Percentiles rank a stretch among this genome's conserved stretches.
These are phyloP conservation scores for Drosophila sechellia DNA, from an alignment of 1,140 invertebrate species.

Conservation along the genomic window DNA sequence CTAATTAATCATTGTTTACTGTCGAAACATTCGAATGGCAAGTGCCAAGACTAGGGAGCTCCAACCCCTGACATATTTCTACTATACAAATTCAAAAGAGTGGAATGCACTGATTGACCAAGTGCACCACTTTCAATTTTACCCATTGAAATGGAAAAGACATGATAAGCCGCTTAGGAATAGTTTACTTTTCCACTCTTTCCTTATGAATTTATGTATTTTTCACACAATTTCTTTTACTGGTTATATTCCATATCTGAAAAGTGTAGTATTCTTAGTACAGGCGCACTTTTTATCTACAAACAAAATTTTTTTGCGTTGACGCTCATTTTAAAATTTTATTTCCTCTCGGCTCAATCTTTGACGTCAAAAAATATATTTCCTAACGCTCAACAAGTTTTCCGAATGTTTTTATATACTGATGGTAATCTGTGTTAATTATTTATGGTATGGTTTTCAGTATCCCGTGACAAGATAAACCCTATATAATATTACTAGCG, in stretches of 20 bases:
- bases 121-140: constrained; percentile 1
- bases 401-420: constrained; percentile 3
- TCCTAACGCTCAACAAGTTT: constrained; percentile 10
- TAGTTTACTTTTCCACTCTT: not conserved
- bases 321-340: constrained; percentile 1
- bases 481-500: constrained; percentile 1
- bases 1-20: constrained; percentile 42
- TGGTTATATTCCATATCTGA: not conserved
- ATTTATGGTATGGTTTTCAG: constrained; percentile 18
- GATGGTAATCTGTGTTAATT: constrained; percentile 15
- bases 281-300: not conserved
- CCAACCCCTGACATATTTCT: constrained; percentile 5
- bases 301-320: constrained; percentile 7
- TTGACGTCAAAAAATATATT: constrained; percentile 34
- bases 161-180: constrained; percentile 26
- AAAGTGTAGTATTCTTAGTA: not conserved
- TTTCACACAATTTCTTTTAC: not conserved
- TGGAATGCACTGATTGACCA: constrained; percentile 15
- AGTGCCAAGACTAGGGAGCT: constrained; percentile 7
- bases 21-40: not conserved
- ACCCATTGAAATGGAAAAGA: constrained; percentile 3
- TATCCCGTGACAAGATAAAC: constrained; percentile 1
- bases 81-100: not conserved
- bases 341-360: not conserved
- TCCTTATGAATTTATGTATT: not conserved